Evolutionary conservation across 2,888 invertebrate genomes (phyloP).

Genomic region (Timema podura): DNA sequence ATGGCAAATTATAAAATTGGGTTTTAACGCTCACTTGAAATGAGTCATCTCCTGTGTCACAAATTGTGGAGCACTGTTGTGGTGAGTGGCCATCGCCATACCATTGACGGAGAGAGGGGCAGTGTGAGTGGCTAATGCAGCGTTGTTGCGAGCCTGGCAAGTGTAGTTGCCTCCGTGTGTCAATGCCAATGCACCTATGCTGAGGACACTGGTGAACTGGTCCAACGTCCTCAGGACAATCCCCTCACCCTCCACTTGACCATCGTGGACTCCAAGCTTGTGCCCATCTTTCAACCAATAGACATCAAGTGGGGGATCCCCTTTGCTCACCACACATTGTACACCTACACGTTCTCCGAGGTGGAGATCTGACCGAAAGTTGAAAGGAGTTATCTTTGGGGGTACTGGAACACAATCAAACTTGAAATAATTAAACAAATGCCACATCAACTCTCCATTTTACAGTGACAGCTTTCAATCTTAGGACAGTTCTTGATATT

Average conservation of each 20-base stretch:
- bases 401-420: conserved; percentile 33
- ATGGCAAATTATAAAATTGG: too few species aligned
- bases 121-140: conserved; percentile 46
- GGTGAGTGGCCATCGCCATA: conserved; percentile 38
- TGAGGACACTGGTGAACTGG: conserved; percentile 43
- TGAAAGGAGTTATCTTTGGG: conserved; percentile 36
- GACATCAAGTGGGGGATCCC: conserved; percentile 47
- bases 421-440: too few species aligned
- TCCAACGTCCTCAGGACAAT: conserved; percentile 38
- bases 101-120: conserved; percentile 50
- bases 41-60: too few species aligned
- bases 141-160: conserved; percentile 50
- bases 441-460: too few species aligned
- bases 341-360: conserved; percentile 41
- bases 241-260: conserved; percentile 38
- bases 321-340: conserved; percentile 47
- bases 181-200: conserved; percentile 49
- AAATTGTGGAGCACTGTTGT: too few species aligned
- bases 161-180: conserved; percentile 53
- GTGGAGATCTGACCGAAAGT: conserved; percentile 33
- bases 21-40: too few species aligned
- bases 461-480: too few species aligned
- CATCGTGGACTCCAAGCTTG: too few species aligned
- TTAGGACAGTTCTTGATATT: too few species aligned
- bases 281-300: conserved; percentile 52